Base-by-base conservation (phyloP, 2,113 vertebrate species). In the Malurus elegans region DNA sequence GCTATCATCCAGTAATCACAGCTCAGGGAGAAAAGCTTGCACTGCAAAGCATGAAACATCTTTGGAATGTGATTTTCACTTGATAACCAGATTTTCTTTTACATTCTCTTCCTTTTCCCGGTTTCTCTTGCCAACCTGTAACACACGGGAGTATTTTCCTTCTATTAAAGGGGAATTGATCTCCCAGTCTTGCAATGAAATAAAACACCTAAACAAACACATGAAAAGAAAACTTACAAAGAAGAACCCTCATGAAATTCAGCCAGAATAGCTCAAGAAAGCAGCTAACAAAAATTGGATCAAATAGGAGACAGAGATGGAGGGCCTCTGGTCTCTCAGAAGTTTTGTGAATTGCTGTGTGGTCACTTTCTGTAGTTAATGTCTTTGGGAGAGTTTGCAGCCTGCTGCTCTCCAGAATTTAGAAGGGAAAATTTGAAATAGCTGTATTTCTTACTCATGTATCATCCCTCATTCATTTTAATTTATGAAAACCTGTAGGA, bases 21-120 rank as follows among this genome's bases (percentile, higher is more conserved):
- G 75, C 65, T 94, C 60, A 79, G 88, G 61, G 64, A 97, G 67
- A 86, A 88, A 86, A 96, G 67, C 36, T 95, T 86, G 61, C 72
- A 71, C 57, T 84, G 85, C 47, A 53, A 94, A 70, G 66, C 0
- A 0, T 51, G 50, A 65, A 93, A 66, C 65, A 53, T 82, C 62
- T 85, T 47, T 86, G 54, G 61, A 95, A 92, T 90, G 45, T 64
- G 80, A 92, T 96, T 96, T 96, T 72, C 50, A 84, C 58, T 81
- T 31, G 38, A 93, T 89, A 96, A 91, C 34, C 76, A 83, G 47
- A 40, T 96, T 92, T 79, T 92, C 54, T 94, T 88, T 79, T 56
- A 73, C 71, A 56, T 74, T 76, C 5, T 93, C 34, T 91, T 86
- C 48, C 29, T 90, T 90, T 74, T 48, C 48, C 6, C 67, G 11